Percentiles rank a stretch among this genome's conserved stretches.
These are phyloP conservation scores for Arion vulgaris DNA, from an alignment of 1,140 invertebrate species.

Conservation along the genomic window DNA sequence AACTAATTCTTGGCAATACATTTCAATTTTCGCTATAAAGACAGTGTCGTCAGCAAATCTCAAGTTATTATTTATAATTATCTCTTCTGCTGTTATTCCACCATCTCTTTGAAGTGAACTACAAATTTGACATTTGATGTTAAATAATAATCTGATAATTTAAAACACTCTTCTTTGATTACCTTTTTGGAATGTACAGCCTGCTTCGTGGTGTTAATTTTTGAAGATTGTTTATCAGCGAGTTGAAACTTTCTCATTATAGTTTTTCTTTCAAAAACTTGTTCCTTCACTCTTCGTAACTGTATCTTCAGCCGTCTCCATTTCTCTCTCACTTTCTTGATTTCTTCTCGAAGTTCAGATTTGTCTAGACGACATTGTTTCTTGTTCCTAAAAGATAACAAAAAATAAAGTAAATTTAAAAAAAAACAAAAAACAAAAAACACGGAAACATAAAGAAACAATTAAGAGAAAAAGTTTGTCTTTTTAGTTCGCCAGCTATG, in stretches of 20 bases:
- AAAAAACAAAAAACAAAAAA: not conserved
- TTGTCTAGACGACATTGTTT: constrained; percentile 43
- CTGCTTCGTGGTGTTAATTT: not conserved
- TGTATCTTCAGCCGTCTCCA: constrained; percentile 36
- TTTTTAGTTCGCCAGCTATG: too few species aligned
- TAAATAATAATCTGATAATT: too few species aligned
- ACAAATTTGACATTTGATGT: too few species aligned
- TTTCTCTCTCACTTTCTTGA: constrained; percentile 42
- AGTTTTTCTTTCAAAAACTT: not conserved
- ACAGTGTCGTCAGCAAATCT: too few species aligned
- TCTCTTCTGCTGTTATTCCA: too few species aligned
- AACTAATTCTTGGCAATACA: too few species aligned
- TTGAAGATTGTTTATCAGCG: constrained; percentile 3
- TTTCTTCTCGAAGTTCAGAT: constrained; percentile 41
- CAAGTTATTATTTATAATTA: too few species aligned
- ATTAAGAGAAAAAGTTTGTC: constrained; percentile 10
- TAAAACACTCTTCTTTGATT: not conserved
- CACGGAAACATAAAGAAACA: constrained; percentile 4
- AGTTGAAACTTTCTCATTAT: constrained; percentile 6
- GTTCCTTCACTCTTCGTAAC: constrained; percentile 19
- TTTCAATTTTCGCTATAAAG: too few species aligned
- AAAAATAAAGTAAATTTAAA: not conserved
- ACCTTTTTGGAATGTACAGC: not conserved
- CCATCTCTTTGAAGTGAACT: too few species aligned
- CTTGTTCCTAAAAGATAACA: constrained; percentile 36